Evolutionary conservation across 2,888 invertebrate genomes (phyloP).

Genomic region (Cordylochernes scorpioides): DNA sequence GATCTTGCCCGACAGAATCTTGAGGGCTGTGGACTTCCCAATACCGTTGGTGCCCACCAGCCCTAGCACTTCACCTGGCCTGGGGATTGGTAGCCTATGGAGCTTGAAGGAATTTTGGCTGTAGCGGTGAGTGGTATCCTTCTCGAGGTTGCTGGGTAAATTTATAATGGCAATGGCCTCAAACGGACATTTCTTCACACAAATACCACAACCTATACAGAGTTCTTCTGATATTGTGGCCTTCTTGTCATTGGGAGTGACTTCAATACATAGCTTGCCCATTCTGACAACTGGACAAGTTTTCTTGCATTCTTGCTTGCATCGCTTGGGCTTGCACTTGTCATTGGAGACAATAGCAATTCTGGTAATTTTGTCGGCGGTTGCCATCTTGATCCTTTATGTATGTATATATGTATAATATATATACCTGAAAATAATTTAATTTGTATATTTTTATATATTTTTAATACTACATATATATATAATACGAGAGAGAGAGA

Average conservation of each 20-base stretch:
- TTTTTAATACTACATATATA: too few species aligned
- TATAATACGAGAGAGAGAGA: too few species aligned
- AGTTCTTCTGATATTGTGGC: constrained; percentile 90
- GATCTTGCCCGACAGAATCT: constrained; percentile 90
- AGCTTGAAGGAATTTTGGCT: constrained; percentile 96
- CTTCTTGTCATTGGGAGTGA: constrained; percentile 76
- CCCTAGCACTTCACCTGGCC: constrained; percentile 90
- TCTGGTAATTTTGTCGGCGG: constrained; percentile 58
- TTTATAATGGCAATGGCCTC: constrained; percentile 97
- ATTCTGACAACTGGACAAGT: constrained; percentile 94
- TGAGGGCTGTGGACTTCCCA: constrained; percentile 93
- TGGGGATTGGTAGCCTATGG: constrained; percentile 72
- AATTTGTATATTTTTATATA: too few species aligned
- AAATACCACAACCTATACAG: constrained; percentile 98
- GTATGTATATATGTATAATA: too few species aligned
- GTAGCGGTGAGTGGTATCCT: constrained; percentile 93
- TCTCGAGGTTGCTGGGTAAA: constrained; percentile 87
- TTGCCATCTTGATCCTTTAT: constrained; percentile 7
- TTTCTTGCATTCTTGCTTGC: constrained; percentile 93
- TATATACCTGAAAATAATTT: too few species aligned
- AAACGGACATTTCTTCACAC: constrained; percentile 99
- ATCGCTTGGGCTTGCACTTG: constrained; percentile 95
- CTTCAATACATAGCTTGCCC: constrained; percentile 98
- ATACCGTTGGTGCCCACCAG: constrained; percentile 98
- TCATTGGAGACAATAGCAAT: constrained; percentile 94